A percentile compares a stretch with the other conserved stretches of the same genome.
These are phyloP conservation scores for Psylliodes chrysocephalus DNA, from an alignment of 2,888 invertebrate species.

Conservation along the genomic window DNA sequence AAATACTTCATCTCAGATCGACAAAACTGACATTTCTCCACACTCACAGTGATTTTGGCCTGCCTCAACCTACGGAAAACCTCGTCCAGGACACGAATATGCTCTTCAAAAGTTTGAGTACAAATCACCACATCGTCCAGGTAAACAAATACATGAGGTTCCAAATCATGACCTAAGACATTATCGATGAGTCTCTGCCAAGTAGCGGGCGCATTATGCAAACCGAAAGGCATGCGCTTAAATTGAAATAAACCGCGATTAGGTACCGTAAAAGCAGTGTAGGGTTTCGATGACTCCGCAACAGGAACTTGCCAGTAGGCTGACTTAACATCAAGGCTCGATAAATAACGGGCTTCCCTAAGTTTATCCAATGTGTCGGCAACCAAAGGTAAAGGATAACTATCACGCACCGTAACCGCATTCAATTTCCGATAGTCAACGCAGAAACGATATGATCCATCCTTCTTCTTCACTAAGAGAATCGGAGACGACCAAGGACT, in stretches of 20 bases:
- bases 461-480: background rate
- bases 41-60: conserved; percentile 44
- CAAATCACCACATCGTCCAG: conserved; percentile 48
- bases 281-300: too few relatives aligned
- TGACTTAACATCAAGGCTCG: too few relatives aligned
- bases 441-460: too few relatives aligned
- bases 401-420: conserved; percentile 32
- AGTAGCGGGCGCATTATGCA: conserved; percentile 48
- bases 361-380: too few relatives aligned
- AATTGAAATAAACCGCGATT: conserved; percentile 38
- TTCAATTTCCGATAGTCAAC: conserved; percentile 47
- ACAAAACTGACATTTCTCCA: conserved; percentile 39
- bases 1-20: conserved; percentile 39
- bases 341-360: too few relatives aligned
- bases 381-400: conserved; percentile 27
- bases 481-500: conserved; percentile 52
- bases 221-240: too few relatives aligned
- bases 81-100: conserved; percentile 38
- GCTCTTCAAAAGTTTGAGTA: conserved; percentile 39
- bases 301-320: too few relatives aligned
- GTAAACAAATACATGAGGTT: conserved; percentile 47
- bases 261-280: conserved; percentile 16
- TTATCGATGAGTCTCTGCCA: conserved; percentile 48
- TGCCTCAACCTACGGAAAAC: conserved; percentile 45
- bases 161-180: conserved; percentile 43